Evolutionary conservation across 2,797 vertebrate species (phyloP).

Genomic region (Phoxinus dragarum): DNA sequence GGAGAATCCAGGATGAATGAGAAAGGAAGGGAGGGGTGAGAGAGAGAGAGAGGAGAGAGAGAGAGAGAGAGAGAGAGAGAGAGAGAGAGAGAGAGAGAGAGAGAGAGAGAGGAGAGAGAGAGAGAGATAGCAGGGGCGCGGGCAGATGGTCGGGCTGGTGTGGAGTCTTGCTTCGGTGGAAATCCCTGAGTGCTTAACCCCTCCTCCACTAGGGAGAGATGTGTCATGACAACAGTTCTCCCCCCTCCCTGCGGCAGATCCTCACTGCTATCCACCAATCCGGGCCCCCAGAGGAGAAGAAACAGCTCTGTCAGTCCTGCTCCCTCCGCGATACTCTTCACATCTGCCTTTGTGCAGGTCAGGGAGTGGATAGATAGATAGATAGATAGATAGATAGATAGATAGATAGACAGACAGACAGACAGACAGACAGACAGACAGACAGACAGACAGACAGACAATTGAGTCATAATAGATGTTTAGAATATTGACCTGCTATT

Average conservation of each 20-base stretch:
- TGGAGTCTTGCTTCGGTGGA: conserved; percentile 58
- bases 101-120: conserved; percentile 6
- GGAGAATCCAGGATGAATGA: conserved; percentile 27
- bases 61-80: conserved; percentile 33
- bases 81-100: conserved; percentile 18
- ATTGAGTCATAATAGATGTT: background rate
- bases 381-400: background rate
- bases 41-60: conserved; percentile 20
- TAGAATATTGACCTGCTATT: conserved; percentile 21
- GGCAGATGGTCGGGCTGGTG: conserved; percentile 63
- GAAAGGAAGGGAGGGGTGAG: conserved; percentile 30
- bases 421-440: background rate
- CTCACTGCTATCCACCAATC: conserved; percentile 41
- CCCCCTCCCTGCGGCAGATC: conserved; percentile 48
- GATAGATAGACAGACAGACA: conserved; percentile 9
- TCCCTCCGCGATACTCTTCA: background rate
- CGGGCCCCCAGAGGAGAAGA: conserved; percentile 26
- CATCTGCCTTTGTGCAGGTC: conserved; percentile 13
- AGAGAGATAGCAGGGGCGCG: conserved; percentile 33
- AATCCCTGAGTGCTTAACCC: conserved; percentile 65
- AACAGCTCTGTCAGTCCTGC: conserved; percentile 22
- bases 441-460: conserved; percentile 2
- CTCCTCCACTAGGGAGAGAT: conserved; percentile 63
- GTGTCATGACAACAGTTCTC: conserved; percentile 56
- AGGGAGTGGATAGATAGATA: background rate